Evolutionary conservation across 2,113 vertebrate genomes (phyloP).

Genomic region (Gymnarchus niloticus): DNA sequence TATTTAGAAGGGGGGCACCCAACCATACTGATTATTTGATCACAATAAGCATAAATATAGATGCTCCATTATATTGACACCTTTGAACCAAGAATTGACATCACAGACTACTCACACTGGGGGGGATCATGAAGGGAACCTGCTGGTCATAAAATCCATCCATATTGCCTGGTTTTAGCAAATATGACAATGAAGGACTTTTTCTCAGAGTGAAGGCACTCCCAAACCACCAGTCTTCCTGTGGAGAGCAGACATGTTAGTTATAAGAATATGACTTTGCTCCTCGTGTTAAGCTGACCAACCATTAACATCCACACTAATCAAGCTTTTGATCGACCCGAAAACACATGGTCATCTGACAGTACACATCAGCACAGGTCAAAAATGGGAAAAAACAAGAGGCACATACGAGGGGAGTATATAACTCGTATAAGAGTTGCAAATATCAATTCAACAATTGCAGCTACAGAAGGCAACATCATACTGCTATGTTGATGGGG

Average conservation of each 20-base stretch:
- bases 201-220: constrained; percentile 50
- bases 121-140: constrained; percentile 86
- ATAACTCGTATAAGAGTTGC: too few species aligned
- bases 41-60: neutral
- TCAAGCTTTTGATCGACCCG: neutral
- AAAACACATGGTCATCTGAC: neutral
- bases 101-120: constrained; percentile 70
- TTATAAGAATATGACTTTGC: neutral
- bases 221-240: constrained; percentile 37
- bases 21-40: too few species aligned
- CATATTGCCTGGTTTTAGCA: constrained; percentile 65
- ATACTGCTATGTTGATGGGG: too few species aligned
- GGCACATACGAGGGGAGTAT: too few species aligned
- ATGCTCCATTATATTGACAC: too few species aligned
- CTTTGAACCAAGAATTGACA: neutral
- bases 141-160: constrained; percentile 96
- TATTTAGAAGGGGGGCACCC: too few species aligned
- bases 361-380: too few species aligned
- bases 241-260: neutral
- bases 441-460: too few species aligned
- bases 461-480: too few species aligned
- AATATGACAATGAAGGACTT: constrained; percentile 40
- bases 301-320: constrained; percentile 6
- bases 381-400: too few species aligned
- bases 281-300: constrained; percentile 13